A percentile compares a stretch with the other conserved stretches of the same genome.
phyloP scores from a whole-genome alignment of 2,797 vertebrate genomes.

The Calcarius lapponicus region DNA sequence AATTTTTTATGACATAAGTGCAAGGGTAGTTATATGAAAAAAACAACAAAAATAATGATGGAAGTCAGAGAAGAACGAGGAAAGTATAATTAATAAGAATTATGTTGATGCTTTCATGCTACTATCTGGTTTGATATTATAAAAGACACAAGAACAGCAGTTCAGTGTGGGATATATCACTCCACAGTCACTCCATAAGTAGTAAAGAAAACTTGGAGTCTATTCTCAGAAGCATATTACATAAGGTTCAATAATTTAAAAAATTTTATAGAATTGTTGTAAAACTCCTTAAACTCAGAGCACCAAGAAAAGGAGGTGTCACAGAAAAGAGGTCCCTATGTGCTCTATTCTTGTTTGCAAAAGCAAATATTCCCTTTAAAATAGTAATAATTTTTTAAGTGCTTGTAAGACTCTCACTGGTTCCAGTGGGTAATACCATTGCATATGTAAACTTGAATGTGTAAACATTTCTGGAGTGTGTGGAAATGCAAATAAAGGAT shows the following conservation, averaged over 20 bases:
- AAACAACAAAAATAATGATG: slow-evolving; percentile 78
- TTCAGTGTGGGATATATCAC: slow-evolving; percentile 26
- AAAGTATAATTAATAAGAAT: slow-evolving; percentile 77
- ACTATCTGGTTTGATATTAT: slow-evolving; percentile 66
- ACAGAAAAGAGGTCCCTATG: background rate
- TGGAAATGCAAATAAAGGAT: background rate
- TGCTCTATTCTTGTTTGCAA: background rate
- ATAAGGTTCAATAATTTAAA: background rate
- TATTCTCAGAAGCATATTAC: slow-evolving; percentile 11
- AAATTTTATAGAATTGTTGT: background rate
- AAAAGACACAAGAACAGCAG: slow-evolving; percentile 45
- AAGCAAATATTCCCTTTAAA: background rate
- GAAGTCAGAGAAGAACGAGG: slow-evolving; percentile 70
- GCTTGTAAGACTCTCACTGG: background rate
- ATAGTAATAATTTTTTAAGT: background rate
- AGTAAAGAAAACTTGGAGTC: background rate
- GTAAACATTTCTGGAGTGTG: background rate
- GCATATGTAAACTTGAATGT: background rate
- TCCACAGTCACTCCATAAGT: background rate
- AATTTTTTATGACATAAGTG: slow-evolving; percentile 83
- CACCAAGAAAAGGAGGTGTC: background rate
- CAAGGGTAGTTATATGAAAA: slow-evolving; percentile 81
- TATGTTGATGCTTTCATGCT: slow-evolving; percentile 51
- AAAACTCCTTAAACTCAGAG: slow-evolving; percentile 21
- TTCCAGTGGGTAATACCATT: background rate